These are phyloP conservation scores for Xanthia icteritia DNA, from an alignment of 2,888 invertebrate species.

Conservation along the genomic window DNA sequence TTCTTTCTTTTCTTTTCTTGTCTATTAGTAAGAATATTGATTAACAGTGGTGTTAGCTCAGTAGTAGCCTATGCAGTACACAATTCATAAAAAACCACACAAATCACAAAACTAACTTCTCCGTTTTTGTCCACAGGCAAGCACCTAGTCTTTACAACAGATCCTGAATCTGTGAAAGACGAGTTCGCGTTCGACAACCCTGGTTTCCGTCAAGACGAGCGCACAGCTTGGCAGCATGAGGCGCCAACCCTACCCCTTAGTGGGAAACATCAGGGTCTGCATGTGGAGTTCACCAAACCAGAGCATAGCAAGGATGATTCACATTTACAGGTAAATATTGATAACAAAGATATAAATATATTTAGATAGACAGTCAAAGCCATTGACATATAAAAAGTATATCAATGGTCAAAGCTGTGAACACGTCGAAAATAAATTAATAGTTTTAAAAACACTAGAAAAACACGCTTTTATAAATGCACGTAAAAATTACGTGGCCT, in stretches of 20 bases:
- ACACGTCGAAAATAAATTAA: too few relatives aligned
- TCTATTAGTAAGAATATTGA: background rate
- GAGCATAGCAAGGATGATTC: slow-evolving; percentile 86
- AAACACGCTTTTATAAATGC: too few relatives aligned
- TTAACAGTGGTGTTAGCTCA: background rate
- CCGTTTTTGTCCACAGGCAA: slow-evolving; percentile 89
- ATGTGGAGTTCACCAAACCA: slow-evolving; percentile 86
- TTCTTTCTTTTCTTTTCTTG: too few relatives aligned
- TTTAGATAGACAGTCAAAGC: too few relatives aligned
- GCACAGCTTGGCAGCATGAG: slow-evolving; percentile 85
- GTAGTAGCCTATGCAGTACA: background rate
- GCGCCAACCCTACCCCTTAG: slow-evolving; percentile 86
- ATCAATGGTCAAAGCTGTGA: too few relatives aligned
- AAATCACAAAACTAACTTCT: background rate
- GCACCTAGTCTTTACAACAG: slow-evolving; percentile 93
- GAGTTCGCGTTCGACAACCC: slow-evolving; percentile 96
- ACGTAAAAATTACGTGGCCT: too few relatives aligned
- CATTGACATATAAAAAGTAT: too few relatives aligned
- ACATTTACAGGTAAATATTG: slow-evolving; percentile 79
- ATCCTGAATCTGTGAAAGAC: slow-evolving; percentile 94
- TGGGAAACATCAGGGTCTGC: slow-evolving; percentile 81
- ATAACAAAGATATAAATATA: too few relatives aligned
- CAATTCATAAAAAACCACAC: background rate
- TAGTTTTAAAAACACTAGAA: too few relatives aligned
- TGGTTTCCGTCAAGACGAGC: slow-evolving; percentile 91